A percentile compares a stretch with the other conserved stretches of the same genome.
Conservation (phyloP, 2,888 invertebrate species). For the Oscheius sp. region DNA sequence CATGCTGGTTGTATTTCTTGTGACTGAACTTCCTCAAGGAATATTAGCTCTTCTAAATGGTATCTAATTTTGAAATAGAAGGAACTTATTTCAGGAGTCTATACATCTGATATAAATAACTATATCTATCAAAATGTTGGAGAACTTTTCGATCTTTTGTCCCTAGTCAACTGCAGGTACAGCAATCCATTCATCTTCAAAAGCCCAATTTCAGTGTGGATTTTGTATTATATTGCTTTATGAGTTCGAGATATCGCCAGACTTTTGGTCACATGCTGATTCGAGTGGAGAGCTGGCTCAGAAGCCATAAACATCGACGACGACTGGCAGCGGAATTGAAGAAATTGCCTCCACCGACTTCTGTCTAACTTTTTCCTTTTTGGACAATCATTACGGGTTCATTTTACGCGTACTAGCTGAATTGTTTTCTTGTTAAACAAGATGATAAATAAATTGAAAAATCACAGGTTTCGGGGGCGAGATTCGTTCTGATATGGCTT, state of each 20-base stretch:
- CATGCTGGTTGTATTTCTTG: slow-evolving; percentile 58
- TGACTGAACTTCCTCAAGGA: slow-evolving; percentile 62
- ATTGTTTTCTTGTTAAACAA: slow-evolving; percentile 7
- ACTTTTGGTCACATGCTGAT: slow-evolving; percentile 60
- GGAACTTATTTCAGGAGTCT: slow-evolving; percentile 43
- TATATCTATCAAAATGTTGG: slow-evolving; percentile 59
- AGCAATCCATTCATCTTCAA: neutral
- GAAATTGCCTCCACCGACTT: slow-evolving; percentile 32
- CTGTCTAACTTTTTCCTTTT: slow-evolving; percentile 13
- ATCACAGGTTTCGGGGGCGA: neutral
- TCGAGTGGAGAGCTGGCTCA: slow-evolving; percentile 56
- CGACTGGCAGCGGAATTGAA: slow-evolving; percentile 39
- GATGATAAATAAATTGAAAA: neutral
- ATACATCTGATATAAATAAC: slow-evolving; percentile 54
- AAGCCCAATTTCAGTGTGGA: slow-evolving; percentile 48
- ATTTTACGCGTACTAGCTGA: neutral
- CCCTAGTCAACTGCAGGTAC: slow-evolving; percentile 60
- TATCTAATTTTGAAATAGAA: neutral
- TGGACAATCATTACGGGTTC: neutral
- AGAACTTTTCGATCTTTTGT: slow-evolving; percentile 59
- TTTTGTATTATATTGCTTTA: slow-evolving; percentile 59
- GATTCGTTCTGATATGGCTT: slow-evolving; percentile 11
- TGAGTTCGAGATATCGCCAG: slow-evolving; percentile 60
- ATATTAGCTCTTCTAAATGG: slow-evolving; percentile 58
- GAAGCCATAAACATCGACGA: slow-evolving; percentile 47